Evolutionary conservation across 92 coral and sea anemone genomes (phyloP), one percentile per base, ranked within the genome.

Genomic region (Pocillopora meandrina): DNA sequence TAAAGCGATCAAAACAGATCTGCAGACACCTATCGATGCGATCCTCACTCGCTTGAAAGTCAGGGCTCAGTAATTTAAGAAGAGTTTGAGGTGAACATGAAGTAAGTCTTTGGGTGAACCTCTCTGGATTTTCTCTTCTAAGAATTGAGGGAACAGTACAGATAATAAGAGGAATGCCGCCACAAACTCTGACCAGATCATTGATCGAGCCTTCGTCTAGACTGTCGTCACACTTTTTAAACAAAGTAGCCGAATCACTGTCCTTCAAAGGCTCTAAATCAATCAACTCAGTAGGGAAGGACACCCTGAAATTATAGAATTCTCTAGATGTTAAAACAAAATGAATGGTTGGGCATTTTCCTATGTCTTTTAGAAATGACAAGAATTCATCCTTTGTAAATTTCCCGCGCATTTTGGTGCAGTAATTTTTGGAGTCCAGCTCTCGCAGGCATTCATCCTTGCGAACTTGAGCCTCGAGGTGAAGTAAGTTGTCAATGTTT

Each of bases 91-190:
- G 84, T 34, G 81, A 34, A 61, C 81, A 74, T 0, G 62, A 21
- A 6, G 79, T 31, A 23, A 90, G 63, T 18, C 49, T 76, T 14
- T 23, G 63, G 5, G 71, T n/a, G 33, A 82, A 72, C 16, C 21
- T 33, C 20, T 31, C 19, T 0, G 85, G 42, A 71, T 70, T 60
- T 34, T 76, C 77, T 15, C 12, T 76, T 26, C 72, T 72, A 6
- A 87, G 80, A 52, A 70, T 59, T 19, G 84, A 83, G 62, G 47
- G 65, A n/a, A 85, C 84, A 77, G 76, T 75, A 21, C 86, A 80
- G 2, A 85, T 36, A 26, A 79, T 35, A 52, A 80, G 35, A n/a
- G 92, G 92, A 68, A 89, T 89, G 0, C 89, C 92, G 34, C 79
- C 82, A 49, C 92, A 89, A 14, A 79, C 65, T 21, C 12, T 14